Evolutionary conservation across 2,113 vertebrate species (phyloP).

Genomic region (Neolamprologus kungweensis): DNA sequence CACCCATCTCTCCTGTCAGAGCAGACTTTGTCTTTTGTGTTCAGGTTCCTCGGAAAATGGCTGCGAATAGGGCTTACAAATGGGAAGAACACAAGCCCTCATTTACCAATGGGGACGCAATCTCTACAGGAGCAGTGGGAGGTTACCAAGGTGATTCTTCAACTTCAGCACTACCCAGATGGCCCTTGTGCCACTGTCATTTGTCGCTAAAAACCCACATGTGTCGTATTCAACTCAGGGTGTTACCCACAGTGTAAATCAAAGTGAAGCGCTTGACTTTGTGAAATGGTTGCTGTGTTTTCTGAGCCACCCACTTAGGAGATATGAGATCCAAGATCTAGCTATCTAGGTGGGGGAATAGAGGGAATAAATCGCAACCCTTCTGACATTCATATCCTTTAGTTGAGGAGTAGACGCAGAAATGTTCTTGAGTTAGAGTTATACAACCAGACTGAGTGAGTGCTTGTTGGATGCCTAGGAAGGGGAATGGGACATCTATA

Average conservation of each 20-base stretch:
- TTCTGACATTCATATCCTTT: slow-evolving; percentile 41
- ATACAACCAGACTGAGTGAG: slow-evolving; percentile 53
- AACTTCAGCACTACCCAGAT: slow-evolving; percentile 52
- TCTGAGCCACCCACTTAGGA: slow-evolving; percentile 41
- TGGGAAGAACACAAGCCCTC: slow-evolving; percentile 8
- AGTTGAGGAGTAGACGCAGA: slow-evolving; percentile 14
- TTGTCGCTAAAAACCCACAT: slow-evolving; percentile 41
- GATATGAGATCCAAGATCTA: slow-evolving; percentile 37
- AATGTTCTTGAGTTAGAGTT: slow-evolving; percentile 37
- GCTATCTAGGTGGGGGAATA: slow-evolving; percentile 17
- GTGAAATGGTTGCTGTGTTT: slow-evolving; percentile 46
- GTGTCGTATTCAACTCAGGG: slow-evolving; percentile 32
- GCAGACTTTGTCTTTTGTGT: not conserved
- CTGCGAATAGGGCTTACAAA: slow-evolving; percentile 17
- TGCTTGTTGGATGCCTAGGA: slow-evolving; percentile 34
- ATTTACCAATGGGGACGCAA: slow-evolving; percentile 22
- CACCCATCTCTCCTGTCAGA: not conserved
- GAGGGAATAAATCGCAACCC: slow-evolving; percentile 33
- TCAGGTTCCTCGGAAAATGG: not conserved
- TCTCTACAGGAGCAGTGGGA: slow-evolving; percentile 36
- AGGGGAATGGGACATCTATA: slow-evolving; percentile 58
- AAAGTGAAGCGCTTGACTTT: slow-evolving; percentile 53
- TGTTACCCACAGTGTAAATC: slow-evolving; percentile 57
- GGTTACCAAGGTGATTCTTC: slow-evolving; percentile 55
- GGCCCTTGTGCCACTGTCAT: slow-evolving; percentile 33